Conservation (phyloP, 2,888 invertebrate species). For the Timandra comae region DNA sequence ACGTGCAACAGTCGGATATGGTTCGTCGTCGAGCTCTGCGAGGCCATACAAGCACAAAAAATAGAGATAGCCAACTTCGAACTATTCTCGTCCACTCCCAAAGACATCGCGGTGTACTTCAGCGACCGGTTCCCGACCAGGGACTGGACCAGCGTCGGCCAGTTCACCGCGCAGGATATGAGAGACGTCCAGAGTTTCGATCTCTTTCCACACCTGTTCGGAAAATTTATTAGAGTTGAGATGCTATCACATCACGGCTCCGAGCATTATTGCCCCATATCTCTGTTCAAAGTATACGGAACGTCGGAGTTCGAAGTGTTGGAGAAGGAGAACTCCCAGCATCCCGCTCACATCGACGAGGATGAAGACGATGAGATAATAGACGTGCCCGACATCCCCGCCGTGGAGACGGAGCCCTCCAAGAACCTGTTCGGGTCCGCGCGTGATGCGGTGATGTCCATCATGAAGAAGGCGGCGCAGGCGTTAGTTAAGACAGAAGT, state of each 20-base stretch:
- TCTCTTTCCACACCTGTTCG: constrained; percentile 87
- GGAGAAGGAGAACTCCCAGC: constrained; percentile 86
- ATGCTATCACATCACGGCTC: constrained; percentile 95
- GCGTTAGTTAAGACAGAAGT: constrained; percentile 85
- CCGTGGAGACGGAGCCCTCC: constrained; percentile 69
- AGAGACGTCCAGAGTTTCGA: constrained; percentile 91
- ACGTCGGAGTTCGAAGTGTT: constrained; percentile 94
- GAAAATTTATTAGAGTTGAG: constrained; percentile 93
- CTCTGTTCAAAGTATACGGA: constrained; percentile 95
- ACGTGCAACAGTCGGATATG: constrained; percentile 94
- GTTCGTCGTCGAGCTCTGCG: constrained; percentile 98
- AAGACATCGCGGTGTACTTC: constrained; percentile 90
- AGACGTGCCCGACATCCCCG: constrained; percentile 70
- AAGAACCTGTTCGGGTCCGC: constrained; percentile 91
- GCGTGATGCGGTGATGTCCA: constrained; percentile 92
- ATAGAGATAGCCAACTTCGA: constrained; percentile 98
- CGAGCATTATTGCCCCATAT: constrained; percentile 98
- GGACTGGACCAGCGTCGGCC: constrained; percentile 93
- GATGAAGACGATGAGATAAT: constrained; percentile 82
- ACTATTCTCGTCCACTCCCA: constrained; percentile 97
- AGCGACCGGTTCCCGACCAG: constrained; percentile 93
- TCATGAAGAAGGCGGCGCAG: constrained; percentile 94
- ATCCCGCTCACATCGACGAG: constrained; percentile 79
- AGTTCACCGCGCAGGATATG: constrained; percentile 91
- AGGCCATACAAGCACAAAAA: constrained; percentile 96